Evolutionary conservation across 2,797 vertebrate genomes (phyloP), one percentile per base, ranked within the genome.

Genomic region (Ctenochaetus hawaiiensis): DNA sequence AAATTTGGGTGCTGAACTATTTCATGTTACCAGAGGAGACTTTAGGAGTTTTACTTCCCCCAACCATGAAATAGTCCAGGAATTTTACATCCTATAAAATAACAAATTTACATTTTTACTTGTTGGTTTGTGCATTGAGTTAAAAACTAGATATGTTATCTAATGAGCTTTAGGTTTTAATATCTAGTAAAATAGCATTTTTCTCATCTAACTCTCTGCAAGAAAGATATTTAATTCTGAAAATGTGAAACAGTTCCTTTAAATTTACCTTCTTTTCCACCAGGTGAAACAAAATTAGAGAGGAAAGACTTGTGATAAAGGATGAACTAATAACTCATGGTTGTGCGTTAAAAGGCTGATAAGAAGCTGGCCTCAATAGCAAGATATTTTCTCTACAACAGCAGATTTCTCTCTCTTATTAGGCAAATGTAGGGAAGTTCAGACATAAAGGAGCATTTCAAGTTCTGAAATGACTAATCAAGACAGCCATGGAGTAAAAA

Each of bases 301-400:
- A 20, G 6, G 6, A 79, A 17, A 16, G 60, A 61, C 8, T 8
- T 52, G 47, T 64, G 20, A n/a, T 63, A 20, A 70, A 70, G 39
- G 44, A 37, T n/a, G 2, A 43, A 67, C 43, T 53, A 20, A 58
- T 43, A 51, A 3, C 47, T 65, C 0, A 12, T 37, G 49, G 52
- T 56, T 81, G 71, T 80, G 80, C 30, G 10, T 78, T 76, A 47
- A 49, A 73, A 75, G 12, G 54, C 73, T 20, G 69, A 51, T 51
- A 52, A 58, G 22, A 77, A 54, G 44, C 20, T 26, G 23, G 20
- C 43, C 52, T 65, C 61, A n/a, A 75, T 75, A 77, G 41, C 49
- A 47, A 73, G 39, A 61, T 26, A 54, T 43, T 54, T 43, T 52
- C 43, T 18, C 65, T 30, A 65, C 0, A 34, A 61, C 22, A 72